A percentile compares a stretch with the other conserved stretches of the same genome.
Evolutionary conservation across 2,797 vertebrate species (phyloP).

Genomic region (Hippopotamyrus pictus): DNA sequence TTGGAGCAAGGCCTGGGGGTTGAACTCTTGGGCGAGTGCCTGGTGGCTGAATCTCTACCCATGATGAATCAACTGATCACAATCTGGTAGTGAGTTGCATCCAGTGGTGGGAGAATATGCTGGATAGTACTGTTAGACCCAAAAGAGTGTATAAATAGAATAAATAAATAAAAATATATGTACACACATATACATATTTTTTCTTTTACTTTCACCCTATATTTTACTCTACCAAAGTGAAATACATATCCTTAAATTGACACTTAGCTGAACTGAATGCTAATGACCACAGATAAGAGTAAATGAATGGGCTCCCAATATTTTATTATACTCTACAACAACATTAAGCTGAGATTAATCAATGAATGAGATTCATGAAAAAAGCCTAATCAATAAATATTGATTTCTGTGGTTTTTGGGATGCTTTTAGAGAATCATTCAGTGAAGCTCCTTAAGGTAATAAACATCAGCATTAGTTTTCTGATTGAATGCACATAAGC

Average conservation of each 20-base stretch:
- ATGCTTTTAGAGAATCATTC: not conserved
- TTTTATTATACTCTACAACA: not conserved
- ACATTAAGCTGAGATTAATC: not conserved
- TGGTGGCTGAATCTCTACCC: not conserved
- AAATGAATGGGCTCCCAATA: not conserved
- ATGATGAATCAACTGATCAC: not conserved
- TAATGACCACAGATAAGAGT: not conserved
- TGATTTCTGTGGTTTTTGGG: not conserved
- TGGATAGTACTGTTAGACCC: not conserved
- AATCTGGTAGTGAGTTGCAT: not conserved
- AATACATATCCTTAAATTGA: not conserved
- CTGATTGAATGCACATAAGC: not conserved
- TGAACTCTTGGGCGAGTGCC: not conserved
- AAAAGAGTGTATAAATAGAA: not conserved
- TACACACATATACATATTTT: not conserved
- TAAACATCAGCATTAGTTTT: not conserved
- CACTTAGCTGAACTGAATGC: not conserved
- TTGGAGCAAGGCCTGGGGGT: not conserved
- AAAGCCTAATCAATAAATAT: not conserved
- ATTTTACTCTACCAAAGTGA: not conserved
- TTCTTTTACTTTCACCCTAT: not conserved
- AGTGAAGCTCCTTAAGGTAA: not conserved
- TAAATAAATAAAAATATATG: no score
- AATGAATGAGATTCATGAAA: not conserved
- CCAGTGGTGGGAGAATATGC: not conserved